These are phyloP conservation scores for Morpho achilles DNA, from an alignment of 2,888 invertebrate species.

Conservation along the genomic window DNA sequence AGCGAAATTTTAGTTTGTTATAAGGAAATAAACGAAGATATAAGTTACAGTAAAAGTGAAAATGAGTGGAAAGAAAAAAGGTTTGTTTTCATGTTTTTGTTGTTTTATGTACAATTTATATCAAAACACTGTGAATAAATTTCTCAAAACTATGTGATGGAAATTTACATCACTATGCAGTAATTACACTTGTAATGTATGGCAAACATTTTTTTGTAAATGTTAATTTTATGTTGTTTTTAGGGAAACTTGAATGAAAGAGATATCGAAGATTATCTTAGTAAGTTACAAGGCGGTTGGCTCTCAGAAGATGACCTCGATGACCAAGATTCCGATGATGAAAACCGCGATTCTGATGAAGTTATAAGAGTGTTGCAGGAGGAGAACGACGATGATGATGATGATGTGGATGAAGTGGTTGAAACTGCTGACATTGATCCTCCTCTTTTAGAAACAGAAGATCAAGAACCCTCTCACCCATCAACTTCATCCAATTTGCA, in stretches of 20 bases:
- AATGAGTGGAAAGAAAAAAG: conserved; percentile 32
- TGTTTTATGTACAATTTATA: conserved; percentile 39
- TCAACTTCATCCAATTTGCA: conserved; percentile 33
- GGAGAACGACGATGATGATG: conserved; percentile 33
- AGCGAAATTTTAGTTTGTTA: conserved; percentile 25
- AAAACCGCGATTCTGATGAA: conserved; percentile 37
- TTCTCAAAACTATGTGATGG: conserved; percentile 38
- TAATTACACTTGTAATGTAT: conserved; percentile 39
- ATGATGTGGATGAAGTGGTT: conserved; percentile 28
- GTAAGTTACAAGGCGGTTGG: conserved; percentile 37
- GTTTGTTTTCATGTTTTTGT: conserved; percentile 36
- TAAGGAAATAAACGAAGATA: conserved; percentile 21
- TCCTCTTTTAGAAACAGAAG: conserved; percentile 37
- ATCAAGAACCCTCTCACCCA: conserved; percentile 36
- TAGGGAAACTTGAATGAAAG: conserved; percentile 38
- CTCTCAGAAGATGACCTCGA: conserved; percentile 38
- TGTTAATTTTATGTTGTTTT: conserved; percentile 40
- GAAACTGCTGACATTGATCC: conserved; percentile 42
- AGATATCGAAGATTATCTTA: conserved; percentile 36
- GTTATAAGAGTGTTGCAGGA: conserved; percentile 42
- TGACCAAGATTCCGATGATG: conserved; percentile 37
- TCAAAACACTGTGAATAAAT: conserved; percentile 37
- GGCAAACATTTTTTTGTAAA: conserved; percentile 35
- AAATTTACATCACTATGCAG: conserved; percentile 40
- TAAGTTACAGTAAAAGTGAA: conserved; percentile 25